Evolutionary conservation across 2,888 invertebrate genomes (phyloP), one percentile per base, ranked within the genome.

Genomic region (Patella caerulea): DNA sequence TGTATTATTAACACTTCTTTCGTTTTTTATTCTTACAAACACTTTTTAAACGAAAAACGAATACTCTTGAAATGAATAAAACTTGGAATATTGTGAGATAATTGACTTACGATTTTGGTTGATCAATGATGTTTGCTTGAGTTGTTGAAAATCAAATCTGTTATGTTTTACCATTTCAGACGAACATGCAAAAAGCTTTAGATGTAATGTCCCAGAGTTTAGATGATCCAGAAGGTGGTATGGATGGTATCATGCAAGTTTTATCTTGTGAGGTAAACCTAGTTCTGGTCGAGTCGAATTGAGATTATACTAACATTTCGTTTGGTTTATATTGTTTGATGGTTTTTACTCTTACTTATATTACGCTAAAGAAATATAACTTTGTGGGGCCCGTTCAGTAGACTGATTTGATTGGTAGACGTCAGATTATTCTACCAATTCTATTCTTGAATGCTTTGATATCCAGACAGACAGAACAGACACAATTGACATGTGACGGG

Each of bases 241-340:
- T 99, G 91, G 98, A 99, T 93, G 99, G 98, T 15, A 96, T 99
- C 84, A 98, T 99, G 96, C 99, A 98, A 92, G 97, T 98, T 0
- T 95, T 98, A 71, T 97, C 97, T 19, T 93, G 93, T 84, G 88
- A 91, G 80, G 92, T 92, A 83, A 81, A 87, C 78, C 45, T 45
- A 45, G 45, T 45, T 45, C 45, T 45, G 45, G 9, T 45, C 9
- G 9, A 45, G 7, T 45, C 45, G 9, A 45, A 45, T 45, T 9
- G 9, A 45, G 9, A 45, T 45, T 45, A 45, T 45, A 45, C 45
- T 7, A 1, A 9, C 9, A 45, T 29, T 29, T 29, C 29, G 29
- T 29, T 3, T 4, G 17, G 4, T 24, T 74, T 69, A 34, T 15
- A 65, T 71, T 69, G n/a, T 74, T 11, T 19, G 24, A 59, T 56